phyloP scores from a whole-genome alignment of 2,113 vertebrate genomes.

The Xenopus borealis region DNA sequence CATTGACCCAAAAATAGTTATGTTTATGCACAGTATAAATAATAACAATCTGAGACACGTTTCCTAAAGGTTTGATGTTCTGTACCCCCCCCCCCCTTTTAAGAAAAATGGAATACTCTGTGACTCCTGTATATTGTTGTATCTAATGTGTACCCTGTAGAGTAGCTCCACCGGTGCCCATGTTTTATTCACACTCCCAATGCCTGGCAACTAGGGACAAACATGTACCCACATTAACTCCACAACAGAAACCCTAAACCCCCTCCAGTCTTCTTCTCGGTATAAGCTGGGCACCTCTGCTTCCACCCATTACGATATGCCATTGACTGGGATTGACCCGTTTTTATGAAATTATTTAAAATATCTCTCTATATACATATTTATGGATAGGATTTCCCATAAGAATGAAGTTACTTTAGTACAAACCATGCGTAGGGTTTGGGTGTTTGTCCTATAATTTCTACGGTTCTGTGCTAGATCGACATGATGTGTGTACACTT shows the following conservation, averaged over 20 bases:
- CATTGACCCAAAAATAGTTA: neutral
- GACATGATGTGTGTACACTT: constrained; percentile 35
- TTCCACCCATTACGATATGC: no score
- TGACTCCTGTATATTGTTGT: no score
- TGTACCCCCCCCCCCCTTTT: no score
- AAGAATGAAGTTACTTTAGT: neutral
- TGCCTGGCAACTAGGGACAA: neutral
- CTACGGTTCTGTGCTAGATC: constrained; percentile 31
- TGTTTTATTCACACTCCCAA: no score
- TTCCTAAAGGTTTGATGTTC: no score
- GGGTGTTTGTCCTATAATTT: constrained; percentile 20
- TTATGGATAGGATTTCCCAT: neutral
- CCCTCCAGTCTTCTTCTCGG: no score
- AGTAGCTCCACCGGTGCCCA: no score
- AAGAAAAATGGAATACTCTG: no score
- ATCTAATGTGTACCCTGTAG: no score
- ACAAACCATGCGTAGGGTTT: constrained; percentile 4
- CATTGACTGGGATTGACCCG: no score
- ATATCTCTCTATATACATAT: neutral
- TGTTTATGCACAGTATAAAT: neutral
- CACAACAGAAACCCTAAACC: neutral
- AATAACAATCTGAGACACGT: no score
- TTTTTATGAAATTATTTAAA: neutral
- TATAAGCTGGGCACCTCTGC: no score
- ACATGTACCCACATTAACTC: neutral